phyloP scores from a whole-genome alignment of 2,888 invertebrate genomes.

The Phalera bucephala region DNA sequence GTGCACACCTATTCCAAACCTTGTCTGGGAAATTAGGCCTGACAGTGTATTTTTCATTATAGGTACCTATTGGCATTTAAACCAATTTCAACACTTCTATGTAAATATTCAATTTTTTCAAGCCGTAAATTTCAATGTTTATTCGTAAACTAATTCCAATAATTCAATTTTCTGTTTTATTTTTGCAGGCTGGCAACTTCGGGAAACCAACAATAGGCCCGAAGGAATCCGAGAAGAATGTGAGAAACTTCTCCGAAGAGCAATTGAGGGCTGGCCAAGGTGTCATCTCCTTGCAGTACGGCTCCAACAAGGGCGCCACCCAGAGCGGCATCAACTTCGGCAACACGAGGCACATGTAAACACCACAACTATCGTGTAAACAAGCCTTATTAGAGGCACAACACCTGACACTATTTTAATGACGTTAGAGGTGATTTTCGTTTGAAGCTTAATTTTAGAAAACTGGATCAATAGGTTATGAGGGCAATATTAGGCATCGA shows the following conservation, averaged over 20 bases:
- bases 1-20: too few relatives aligned
- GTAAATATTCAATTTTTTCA: too few relatives aligned
- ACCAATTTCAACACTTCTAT: too few relatives aligned
- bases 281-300: conserved; percentile 97
- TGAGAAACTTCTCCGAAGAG: conserved; percentile 96
- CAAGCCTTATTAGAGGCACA: neutral
- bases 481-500: too few relatives aligned
- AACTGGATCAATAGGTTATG: too few relatives aligned
- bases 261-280: conserved; percentile 96
- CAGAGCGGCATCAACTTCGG: conserved; percentile 98
- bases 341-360: conserved; percentile 97
- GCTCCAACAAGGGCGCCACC: conserved; percentile 98
- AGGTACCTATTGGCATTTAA: too few relatives aligned
- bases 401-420: conserved; percentile 6
- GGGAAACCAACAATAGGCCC: conserved; percentile 96
- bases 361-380: neutral
- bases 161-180: neutral
- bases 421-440: neutral
- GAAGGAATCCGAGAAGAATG: conserved; percentile 97
- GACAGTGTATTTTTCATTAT: too few relatives aligned
- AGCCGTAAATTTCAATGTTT: too few relatives aligned
- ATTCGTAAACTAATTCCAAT: too few relatives aligned
- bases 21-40: too few relatives aligned
- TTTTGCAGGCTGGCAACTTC: conserved; percentile 87
- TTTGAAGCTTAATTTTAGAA: neutral